A percentile compares a stretch with the other conserved stretches of the same genome.
phyloP scores from a whole-genome alignment of 2,797 vertebrate species.

The Bryconaethiops microstoma region DNA sequence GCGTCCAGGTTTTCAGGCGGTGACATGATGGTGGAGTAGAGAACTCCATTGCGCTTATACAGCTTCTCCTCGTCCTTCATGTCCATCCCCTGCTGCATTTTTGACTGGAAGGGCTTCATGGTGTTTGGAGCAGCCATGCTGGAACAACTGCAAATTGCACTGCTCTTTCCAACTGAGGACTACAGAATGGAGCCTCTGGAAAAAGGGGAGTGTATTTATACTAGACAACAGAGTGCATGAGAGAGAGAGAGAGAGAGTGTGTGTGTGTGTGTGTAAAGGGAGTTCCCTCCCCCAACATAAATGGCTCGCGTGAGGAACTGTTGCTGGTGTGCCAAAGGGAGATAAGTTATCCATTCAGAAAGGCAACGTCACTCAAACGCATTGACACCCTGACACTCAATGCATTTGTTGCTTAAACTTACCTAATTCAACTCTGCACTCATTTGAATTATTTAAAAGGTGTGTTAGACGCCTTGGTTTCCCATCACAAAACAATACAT shows the following conservation, averaged over 20 bases:
- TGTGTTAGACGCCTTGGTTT: too few relatives aligned
- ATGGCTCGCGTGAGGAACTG: slow-evolving; percentile 46
- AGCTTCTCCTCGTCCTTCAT: slow-evolving; percentile 66
- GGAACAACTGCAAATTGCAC: not conserved
- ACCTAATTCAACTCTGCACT: too few relatives aligned
- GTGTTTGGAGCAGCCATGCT: slow-evolving; percentile 18
- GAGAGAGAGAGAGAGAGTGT: slow-evolving; percentile 4
- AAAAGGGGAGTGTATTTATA: slow-evolving; percentile 1
- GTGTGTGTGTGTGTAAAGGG: not conserved
- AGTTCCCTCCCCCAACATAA: slow-evolving; percentile 23
- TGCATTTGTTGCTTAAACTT: too few relatives aligned
- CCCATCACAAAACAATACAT: too few relatives aligned
- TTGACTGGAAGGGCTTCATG: fast-evolving
- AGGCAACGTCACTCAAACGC: too few relatives aligned
- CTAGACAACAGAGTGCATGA: not conserved
- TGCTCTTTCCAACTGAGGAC: not conserved
- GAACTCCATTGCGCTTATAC: slow-evolving; percentile 64
- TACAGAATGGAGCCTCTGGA: not conserved
- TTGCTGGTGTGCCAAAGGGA: not conserved
- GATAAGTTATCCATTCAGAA: not conserved
- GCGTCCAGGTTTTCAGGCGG: slow-evolving; percentile 66
- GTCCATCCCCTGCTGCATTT: slow-evolving; percentile 48
- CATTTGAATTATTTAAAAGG: too few relatives aligned
- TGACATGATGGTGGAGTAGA: slow-evolving; percentile 68
- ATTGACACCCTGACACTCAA: too few relatives aligned